These are phyloP conservation scores for Rhopalosiphum maidis DNA, from an alignment of 1,140 invertebrate genomes.

Conservation along the genomic window DNA sequence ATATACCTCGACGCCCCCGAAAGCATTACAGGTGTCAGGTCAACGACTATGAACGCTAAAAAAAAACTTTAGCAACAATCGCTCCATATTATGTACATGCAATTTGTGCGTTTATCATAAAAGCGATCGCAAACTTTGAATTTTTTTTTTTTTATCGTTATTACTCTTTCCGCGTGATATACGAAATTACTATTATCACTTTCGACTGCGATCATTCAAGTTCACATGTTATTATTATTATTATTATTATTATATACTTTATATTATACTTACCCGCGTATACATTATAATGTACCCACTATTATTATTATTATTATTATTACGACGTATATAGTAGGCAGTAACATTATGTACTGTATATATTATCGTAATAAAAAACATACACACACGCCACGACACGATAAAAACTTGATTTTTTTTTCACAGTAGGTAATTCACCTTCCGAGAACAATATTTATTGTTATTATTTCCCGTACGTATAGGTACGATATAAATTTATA, in stretches of 20 bases:
- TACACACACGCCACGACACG: background rate
- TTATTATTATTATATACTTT: background rate
- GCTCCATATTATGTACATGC: constrained; percentile 29
- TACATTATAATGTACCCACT: background rate
- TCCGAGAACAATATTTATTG: background rate
- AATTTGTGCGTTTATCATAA: constrained; percentile 28
- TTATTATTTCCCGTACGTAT: background rate
- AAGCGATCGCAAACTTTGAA: constrained; percentile 16
- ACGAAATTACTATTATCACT: background rate
- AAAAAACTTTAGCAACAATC: constrained; percentile 43
- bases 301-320: background rate
- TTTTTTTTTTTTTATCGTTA: background rate
- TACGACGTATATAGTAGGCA: background rate
- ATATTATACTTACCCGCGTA: background rate
- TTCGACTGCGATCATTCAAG: background rate
- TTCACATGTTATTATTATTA: background rate
- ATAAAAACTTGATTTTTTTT: constrained; percentile 14
- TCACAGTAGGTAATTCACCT: background rate
- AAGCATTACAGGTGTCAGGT: constrained; percentile 51
- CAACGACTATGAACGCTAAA: constrained; percentile 31
- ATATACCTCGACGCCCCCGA: constrained; percentile 10
- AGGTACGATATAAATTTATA: background rate
- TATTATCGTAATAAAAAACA: background rate
- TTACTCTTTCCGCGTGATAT: background rate
- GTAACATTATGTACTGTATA: background rate